Base-by-base conservation (phyloP, 2,113 vertebrate species). In the Raja brachyura region DNA sequence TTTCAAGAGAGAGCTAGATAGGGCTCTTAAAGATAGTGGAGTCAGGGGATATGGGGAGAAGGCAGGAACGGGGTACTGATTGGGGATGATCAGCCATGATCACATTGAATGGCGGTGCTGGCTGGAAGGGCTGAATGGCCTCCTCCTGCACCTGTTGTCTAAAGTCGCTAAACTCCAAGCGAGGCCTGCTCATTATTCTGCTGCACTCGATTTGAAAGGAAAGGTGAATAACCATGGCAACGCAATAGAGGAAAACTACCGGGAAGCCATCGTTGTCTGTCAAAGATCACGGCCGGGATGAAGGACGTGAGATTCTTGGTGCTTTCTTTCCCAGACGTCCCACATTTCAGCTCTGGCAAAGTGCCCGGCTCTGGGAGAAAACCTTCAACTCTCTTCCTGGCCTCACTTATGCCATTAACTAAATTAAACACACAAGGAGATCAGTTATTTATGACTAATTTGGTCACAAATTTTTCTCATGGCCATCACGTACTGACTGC, bases 391-490 rank as follows among this genome's bases (percentile, higher is more conserved):
- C 33, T 92, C 90, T 54, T 73, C 61, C 90, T 88, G 59, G 83
- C 83, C 63, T 66, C 18, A 73, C 39, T 74, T 92, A 63, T 92
- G 48, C 68, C 90, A 92, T 73, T 92, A 92, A 92, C 68, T 73
- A 92, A 92, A 92, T 70, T 92, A 70, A 92, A 92, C 90, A 92
- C 90, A 73, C 90, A 74, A 70, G 68, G 88, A 92, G 90, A 92
- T 92, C 31, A 70, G 68, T 73, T 28, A 92, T 73, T 54, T 74
- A 5, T 92, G 90, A 54, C 90, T 92, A 92, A 92, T 92, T 92
- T 92, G 90, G 90, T 92, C 90, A 92, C 73, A 92, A 92, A 92
- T 92, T n/a, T n/a, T n/a, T 92, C 83, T 92, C 90, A 54, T 92
- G 68, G 14, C 59, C 63, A 88, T 88, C 83, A 66, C 59, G n/a